phyloP scores from a whole-genome alignment of 2,888 invertebrate genomes.

The Agrochola circellaris region DNA sequence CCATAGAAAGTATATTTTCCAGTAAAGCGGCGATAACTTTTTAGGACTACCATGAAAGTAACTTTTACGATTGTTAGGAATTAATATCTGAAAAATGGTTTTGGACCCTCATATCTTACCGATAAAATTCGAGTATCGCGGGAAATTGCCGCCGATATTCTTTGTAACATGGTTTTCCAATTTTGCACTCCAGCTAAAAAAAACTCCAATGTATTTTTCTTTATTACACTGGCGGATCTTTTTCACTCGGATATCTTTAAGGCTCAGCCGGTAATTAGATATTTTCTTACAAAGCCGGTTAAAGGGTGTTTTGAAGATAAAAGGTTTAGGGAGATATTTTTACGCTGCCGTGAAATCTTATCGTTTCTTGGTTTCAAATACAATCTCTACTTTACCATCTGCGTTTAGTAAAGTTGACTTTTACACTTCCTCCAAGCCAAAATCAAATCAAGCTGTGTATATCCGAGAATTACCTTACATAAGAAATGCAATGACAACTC shows the following conservation, averaged over 20 bases:
- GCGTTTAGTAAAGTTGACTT: slow-evolving; percentile 16
- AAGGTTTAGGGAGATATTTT: slow-evolving; percentile 45
- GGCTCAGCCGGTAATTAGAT: slow-evolving; percentile 60
- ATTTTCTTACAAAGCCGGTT: slow-evolving; percentile 46
- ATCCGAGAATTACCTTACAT: slow-evolving; percentile 20
- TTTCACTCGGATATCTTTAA: slow-evolving; percentile 51
- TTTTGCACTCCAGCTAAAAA: slow-evolving; percentile 67
- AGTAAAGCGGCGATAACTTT: slow-evolving; percentile 84
- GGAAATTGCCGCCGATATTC: slow-evolving; percentile 74
- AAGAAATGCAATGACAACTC: slow-evolving; percentile 56
- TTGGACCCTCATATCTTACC: slow-evolving; percentile 83
- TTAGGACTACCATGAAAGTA: slow-evolving; percentile 86
- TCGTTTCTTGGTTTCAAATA: slow-evolving; percentile 27
- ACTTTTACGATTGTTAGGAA: slow-evolving; percentile 90
- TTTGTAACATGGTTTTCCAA: slow-evolving; percentile 69
- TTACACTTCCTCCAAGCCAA: slow-evolving; percentile 2
- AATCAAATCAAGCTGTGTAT: slow-evolving; percentile 47
- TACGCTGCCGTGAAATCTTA: slow-evolving; percentile 34
- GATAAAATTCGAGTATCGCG: slow-evolving; percentile 80
- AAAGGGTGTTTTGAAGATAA: slow-evolving; percentile 57
- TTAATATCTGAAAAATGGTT: slow-evolving; percentile 89
- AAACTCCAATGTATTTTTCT: slow-evolving; percentile 50
- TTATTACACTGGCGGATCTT: slow-evolving; percentile 47
- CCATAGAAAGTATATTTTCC: slow-evolving; percentile 84
- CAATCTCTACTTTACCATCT: slow-evolving; percentile 16